Evolutionary conservation across 2,113 vertebrate species (phyloP).

Genomic region (Nesogale talazaci): DNA sequence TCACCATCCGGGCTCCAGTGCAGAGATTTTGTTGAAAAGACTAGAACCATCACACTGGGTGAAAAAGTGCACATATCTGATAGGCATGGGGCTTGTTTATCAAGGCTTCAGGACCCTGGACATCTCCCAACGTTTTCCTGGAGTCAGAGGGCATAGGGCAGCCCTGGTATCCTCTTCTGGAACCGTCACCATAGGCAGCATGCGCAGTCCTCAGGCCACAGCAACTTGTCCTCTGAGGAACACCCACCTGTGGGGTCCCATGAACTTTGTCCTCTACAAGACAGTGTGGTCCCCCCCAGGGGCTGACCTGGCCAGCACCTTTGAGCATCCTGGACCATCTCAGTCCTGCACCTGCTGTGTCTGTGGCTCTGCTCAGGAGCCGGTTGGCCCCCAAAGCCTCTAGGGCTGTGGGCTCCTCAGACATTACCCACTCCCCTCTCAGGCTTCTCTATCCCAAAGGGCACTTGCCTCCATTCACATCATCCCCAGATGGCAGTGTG

Average conservation of each 20-base stretch:
- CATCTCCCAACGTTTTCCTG: background rate
- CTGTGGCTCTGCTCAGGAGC: background rate
- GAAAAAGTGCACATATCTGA: background rate
- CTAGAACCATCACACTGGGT: background rate
- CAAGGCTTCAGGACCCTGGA: background rate
- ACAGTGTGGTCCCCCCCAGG: background rate
- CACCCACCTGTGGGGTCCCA: background rate
- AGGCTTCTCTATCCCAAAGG: background rate
- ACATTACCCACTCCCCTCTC: background rate
- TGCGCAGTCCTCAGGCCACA: background rate
- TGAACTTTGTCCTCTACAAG: background rate
- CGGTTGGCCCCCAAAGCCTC: background rate
- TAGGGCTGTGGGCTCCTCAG: background rate
- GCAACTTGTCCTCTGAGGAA: background rate
- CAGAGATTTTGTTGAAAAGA: background rate
- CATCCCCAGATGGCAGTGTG: too few relatives aligned
- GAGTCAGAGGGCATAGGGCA: background rate
- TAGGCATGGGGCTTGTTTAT: background rate
- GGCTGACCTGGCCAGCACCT: background rate
- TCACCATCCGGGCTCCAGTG: background rate
- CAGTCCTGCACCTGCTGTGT: background rate
- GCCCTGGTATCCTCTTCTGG: background rate
- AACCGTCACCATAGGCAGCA: background rate
- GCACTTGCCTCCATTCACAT: accelerated
- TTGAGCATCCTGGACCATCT: background rate